Base-by-base conservation (phyloP, 2,888 invertebrate genomes). In the Mimas tiliae region DNA sequence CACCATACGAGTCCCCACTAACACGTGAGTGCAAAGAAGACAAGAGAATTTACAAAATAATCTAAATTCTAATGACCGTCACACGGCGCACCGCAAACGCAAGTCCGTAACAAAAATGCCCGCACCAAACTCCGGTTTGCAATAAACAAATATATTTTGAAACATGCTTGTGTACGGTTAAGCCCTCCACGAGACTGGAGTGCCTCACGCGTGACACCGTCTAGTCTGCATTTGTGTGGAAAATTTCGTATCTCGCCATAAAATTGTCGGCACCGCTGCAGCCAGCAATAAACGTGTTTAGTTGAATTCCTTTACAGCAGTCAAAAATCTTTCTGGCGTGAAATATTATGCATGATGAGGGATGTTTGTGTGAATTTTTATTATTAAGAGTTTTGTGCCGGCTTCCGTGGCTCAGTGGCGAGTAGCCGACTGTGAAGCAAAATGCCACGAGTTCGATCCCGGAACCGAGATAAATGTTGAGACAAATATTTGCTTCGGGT, bases 241-340 rank as follows among this genome's bases (percentile, higher is more conserved):
- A 72, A 73, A 73, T 74, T 71, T 68, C 63, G 64, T 67, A 67
- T 68, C 69, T 53, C 67, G 62, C 75, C 70, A 73, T 72, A 74
- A 71, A 72, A 71, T 67, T 70, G 68, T 68, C 65, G 64, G 47
- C 45, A 58, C 63, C 63, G 58, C 52, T 53, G 67, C 67, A 62
- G 71, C 69, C 53, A 62, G 73, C 69, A 74, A 72, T 73, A 72
- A 68, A 72, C 67, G 65, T 67, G 71, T 68, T 69, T 69, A 67
- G 62, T 58, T 65, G 65, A 58, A 58, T 58, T 58, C 42, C 58
- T 58, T 58, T 42, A 58, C 58, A 58, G 58, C 58, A 58, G 58
- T 58, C 58, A 58, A 58, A 58, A 58, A 58, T 42, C 58, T 58
- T 33, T 53, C 58, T 42, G 6, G 16, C 42, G 58, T 58, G 58